These are phyloP conservation scores for Stegodyphus mimosarum DNA, from an alignment of 1,140 invertebrate species.

Conservation along the genomic window DNA sequence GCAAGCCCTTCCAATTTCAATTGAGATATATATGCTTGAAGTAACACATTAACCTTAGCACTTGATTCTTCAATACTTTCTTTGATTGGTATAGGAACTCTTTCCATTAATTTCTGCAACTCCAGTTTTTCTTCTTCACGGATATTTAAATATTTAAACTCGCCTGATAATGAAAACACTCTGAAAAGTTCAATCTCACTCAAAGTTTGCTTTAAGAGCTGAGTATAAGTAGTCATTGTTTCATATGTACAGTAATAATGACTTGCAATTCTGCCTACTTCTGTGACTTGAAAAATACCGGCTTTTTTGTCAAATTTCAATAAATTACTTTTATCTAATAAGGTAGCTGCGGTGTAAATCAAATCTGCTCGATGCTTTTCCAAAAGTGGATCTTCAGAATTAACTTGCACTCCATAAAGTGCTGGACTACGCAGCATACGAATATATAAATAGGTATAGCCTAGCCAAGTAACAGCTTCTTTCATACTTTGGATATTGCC, in stretches of 20 bases:
- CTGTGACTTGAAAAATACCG: conserved; percentile 91
- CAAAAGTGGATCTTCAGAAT: conserved; percentile 83
- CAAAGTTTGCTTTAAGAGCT: conserved; percentile 94
- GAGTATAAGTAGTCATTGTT: conserved; percentile 96
- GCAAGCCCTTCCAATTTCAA: conserved; percentile 98
- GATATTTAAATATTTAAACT: conserved; percentile 93
- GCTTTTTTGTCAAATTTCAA: conserved; percentile 96
- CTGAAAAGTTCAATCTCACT: conserved; percentile 98
- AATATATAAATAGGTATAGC: conserved; percentile 98
- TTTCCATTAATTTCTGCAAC: conserved; percentile 95
- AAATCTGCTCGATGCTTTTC: conserved; percentile 93
- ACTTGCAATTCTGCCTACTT: conserved; percentile 95
- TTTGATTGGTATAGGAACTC: conserved; percentile 98
- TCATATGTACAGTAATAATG: conserved; percentile 98
- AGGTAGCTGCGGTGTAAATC: conserved; percentile 94
- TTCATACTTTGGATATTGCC: conserved; percentile 95
- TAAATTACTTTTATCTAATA: conserved; percentile 90
- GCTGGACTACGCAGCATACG: conserved; percentile 85
- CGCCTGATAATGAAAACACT: conserved; percentile 97
- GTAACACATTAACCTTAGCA: conserved; percentile 94
- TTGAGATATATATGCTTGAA: conserved; percentile 99
- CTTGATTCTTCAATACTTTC: conserved; percentile 98
- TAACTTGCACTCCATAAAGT: conserved; percentile 91
- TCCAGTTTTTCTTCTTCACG: conserved; percentile 98
- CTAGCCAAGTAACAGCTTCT: conserved; percentile 95